Base-by-base conservation (phyloP, 2,888 invertebrate species). In the Agrochola macilenta region DNA sequence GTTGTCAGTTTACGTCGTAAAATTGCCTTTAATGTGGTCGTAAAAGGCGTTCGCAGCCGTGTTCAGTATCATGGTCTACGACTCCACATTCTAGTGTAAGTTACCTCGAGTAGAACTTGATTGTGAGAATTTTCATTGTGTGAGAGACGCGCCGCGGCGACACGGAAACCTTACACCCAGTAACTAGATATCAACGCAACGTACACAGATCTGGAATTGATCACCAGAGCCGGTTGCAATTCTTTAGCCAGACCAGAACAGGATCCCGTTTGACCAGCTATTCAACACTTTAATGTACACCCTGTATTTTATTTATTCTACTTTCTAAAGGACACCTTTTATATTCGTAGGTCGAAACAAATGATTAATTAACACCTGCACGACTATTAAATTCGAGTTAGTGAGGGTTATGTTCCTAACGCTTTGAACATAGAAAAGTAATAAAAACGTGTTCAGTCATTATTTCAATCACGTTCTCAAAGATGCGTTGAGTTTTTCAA, bases 151-250 rank as follows among this genome's bases (percentile, higher is more conserved):
- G 89, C 88, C 87, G 89, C 68, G 61, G 86, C 86, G 92, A 87
- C 93, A 91, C 90, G 91, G 96, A 92, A 94, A 96, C 93, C 87
- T 87, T 90, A 96, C 90, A 96, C 95, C 90, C 88, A 81, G 94
- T 92, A 95, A 95, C 93, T 82, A 89, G 92, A 94, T 91, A 94
- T 88, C 81, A 83, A 84, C 76, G 79, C 81, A 83, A 84, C 76
- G 79, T 84, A 85, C 82, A 76, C 83, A 90, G 91, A 92, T 92
- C 93, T 91, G 92, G 92, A 92, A 91, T 91, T 90, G 92, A 92
- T 92, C 89, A 90, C 80, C 79, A 82, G 78, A 90, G 89, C 91
- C 91, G 91, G 93, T 90, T 91, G 83, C 87, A 84, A 81, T 76
- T 79, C 83, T 81, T 88, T 82, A 83, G 84, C 74, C 76, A 77